These are phyloP conservation scores for Neosilurus hyrtlii DNA, from an alignment of 2,797 vertebrate genomes.

Conservation along the genomic window DNA sequence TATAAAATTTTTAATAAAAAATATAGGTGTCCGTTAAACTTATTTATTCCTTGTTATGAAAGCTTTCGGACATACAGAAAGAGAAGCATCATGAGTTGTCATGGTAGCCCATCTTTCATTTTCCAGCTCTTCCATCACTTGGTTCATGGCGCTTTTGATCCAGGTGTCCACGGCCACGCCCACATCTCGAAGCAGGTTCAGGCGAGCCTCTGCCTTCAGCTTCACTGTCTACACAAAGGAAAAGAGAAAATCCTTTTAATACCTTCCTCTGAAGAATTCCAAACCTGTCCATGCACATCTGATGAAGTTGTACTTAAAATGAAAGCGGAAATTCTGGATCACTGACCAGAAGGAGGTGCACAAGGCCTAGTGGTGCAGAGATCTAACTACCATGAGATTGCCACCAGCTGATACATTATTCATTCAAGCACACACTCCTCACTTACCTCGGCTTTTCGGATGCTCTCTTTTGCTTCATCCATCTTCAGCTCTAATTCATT, in stretches of 20 bases:
- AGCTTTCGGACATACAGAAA: slow-evolving; percentile 72
- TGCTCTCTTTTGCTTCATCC: slow-evolving; percentile 85
- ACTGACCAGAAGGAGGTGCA: neutral
- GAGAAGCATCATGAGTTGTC: slow-evolving; percentile 80
- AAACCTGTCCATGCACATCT: neutral
- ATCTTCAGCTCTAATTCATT: slow-evolving; percentile 87
- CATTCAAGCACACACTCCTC: slow-evolving; percentile 5
- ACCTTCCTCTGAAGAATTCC: neutral
- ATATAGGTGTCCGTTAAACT: neutral
- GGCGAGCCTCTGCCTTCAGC: slow-evolving; percentile 89
- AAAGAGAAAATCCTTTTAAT: neutral
- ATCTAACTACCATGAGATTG: neutral
- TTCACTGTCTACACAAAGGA: slow-evolving; percentile 79
- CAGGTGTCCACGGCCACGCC: slow-evolving; percentile 90
- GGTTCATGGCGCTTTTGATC: slow-evolving; percentile 96
- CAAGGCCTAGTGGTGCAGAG: neutral
- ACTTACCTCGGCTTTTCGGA: slow-evolving; percentile 88
- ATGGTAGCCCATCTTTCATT: slow-evolving; percentile 89
- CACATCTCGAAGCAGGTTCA: slow-evolving; percentile 85
- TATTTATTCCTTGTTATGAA: neutral
- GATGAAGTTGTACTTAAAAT: neutral
- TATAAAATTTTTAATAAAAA: neutral
- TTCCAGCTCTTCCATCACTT: slow-evolving; percentile 96
- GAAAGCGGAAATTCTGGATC: neutral
- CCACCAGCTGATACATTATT: neutral